Conservation (phyloP, 2,888 invertebrate genomes). For the Drosophila crucigera region DNA sequence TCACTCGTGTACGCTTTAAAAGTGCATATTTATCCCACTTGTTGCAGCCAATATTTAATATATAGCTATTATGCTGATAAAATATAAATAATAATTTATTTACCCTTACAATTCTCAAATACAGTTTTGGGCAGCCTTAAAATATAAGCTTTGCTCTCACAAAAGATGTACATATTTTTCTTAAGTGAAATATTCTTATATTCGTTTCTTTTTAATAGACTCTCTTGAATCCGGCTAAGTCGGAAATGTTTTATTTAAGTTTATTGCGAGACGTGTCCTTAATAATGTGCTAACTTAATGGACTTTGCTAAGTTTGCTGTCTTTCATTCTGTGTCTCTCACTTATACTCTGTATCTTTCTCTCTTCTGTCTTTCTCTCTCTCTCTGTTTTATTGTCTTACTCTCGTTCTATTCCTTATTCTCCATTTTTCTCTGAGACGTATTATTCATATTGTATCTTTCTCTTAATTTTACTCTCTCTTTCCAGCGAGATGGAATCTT, state of each 20-base stretch:
- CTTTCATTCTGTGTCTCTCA: neutral
- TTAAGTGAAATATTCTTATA: neutral
- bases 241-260: neutral
- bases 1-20: neutral
- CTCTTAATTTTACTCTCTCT: neutral
- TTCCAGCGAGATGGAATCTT: too few species aligned
- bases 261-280: neutral
- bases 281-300: neutral
- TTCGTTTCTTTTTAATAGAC: neutral
- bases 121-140: neutral
- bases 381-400: neutral
- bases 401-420: neutral
- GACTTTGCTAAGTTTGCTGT: neutral
- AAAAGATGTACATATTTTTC: neutral
- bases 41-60: conserved; percentile 8
- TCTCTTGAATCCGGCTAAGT: neutral
- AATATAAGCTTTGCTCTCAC: neutral
- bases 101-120: neutral
- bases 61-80: neutral
- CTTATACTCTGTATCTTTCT: neutral
- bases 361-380: neutral
- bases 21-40: conserved; percentile 1
- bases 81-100: neutral
- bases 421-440: neutral
- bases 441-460: too few species aligned